Base-by-base conservation (phyloP, 2,888 invertebrate genomes). In the Leptinotarsa haldemani region DNA sequence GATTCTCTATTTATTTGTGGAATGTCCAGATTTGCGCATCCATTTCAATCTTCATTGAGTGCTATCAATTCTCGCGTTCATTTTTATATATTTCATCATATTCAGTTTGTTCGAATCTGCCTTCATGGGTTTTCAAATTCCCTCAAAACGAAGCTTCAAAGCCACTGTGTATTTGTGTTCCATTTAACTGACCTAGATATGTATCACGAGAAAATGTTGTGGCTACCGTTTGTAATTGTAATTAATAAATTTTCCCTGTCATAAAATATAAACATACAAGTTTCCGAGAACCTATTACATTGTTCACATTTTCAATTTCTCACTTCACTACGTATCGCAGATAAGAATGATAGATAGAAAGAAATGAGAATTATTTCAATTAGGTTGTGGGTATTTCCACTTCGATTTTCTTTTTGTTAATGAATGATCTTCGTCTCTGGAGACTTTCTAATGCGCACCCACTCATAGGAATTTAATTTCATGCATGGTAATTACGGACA, bases 391-490 rank as follows among this genome's bases (percentile, higher is more conserved):
- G 15, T 40, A 25, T 61, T 40, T 61, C 61, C 16, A 30, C 16
- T 56, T 56, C 22, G 56, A 56, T 56, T 56, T 56, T 56, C 13
- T 40, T 40, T 61, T 61, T 40, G 61, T 61, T 15, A 40, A 52
- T 64, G 47, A 72, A 52, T 20, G 48, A 48, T 73, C 47, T 22
- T 46, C 56, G 25, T 70, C 74, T 47, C 20, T 52, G 2, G 74
- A 66, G 74, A 74, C 63, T 70, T 67, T 61, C 69, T 74, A 70
- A 73, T 16, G 74, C 74, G 58, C 74, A 65, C 70, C 70, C 74
- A 70, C 58, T 68, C 70, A 65, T 58, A 58, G 15, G 66, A 66
- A 66, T 70, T 56, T 22, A 40, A 64, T 70, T 70, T 64, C 56
- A 74, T 70, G 66, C 64, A 65, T 69, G 65, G 58, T 61, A 64